Conservation (phyloP, 2,113 vertebrate genomes). For the Ictalurus furcatus region DNA sequence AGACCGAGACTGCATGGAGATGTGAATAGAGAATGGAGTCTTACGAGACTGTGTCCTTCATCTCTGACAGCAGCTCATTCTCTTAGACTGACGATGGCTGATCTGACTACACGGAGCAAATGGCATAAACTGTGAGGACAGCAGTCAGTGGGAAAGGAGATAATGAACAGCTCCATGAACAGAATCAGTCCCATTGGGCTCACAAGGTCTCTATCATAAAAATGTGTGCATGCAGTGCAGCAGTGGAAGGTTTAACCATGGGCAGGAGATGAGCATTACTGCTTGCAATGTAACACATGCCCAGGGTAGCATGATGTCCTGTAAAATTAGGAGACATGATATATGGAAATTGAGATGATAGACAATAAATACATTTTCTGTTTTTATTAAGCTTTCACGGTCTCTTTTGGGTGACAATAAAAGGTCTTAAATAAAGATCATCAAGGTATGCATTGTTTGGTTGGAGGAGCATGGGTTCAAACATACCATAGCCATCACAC, state of each 20-base stretch:
- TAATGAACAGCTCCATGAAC: constrained; percentile 17
- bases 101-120: constrained; percentile 1
- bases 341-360: neutral
- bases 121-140: neutral
- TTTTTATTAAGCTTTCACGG: neutral
- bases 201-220: constrained; percentile 19
- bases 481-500: neutral
- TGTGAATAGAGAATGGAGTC: constrained; percentile 1
- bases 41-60: constrained; percentile 5
- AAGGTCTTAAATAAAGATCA: neutral
- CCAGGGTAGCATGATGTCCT: neutral
- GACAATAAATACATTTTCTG: neutral
- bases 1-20: neutral
- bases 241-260: neutral
- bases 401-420: neutral
- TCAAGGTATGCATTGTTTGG: neutral
- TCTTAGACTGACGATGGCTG: constrained; percentile 7
- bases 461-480: neutral
- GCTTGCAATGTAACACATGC: neutral
- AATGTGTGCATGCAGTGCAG: neutral
- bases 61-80: constrained; percentile 27
- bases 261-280: neutral
- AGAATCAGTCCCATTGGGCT: constrained; percentile 2
- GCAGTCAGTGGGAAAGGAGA: constrained; percentile 7
- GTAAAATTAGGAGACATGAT: neutral